Conservation (phyloP, 2,113 vertebrate species). For the Aptenodytes patagonicus region DNA sequence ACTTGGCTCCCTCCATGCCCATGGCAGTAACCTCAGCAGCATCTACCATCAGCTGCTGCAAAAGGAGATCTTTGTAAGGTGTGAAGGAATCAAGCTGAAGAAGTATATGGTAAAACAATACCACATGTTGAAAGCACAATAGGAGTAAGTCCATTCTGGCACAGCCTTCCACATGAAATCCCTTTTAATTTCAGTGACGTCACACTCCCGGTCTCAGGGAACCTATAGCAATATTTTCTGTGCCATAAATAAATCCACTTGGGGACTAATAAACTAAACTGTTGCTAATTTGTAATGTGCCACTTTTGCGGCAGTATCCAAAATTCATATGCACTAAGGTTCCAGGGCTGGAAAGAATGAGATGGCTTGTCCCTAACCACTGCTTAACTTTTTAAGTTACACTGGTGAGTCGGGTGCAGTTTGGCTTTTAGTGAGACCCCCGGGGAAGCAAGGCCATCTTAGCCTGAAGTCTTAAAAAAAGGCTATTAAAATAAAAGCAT, state of each 20-base stretch:
- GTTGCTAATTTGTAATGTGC: constrained; percentile 70
- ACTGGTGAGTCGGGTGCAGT: constrained; percentile 57
- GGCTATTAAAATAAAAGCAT: constrained; percentile 49
- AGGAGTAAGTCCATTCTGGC: constrained; percentile 45
- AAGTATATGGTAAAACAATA: constrained; percentile 46
- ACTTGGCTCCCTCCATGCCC: neutral
- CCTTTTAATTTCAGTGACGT: constrained; percentile 62
- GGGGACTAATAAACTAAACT: constrained; percentile 67
- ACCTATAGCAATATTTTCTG: constrained; percentile 66
- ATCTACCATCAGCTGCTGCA: constrained; percentile 5
- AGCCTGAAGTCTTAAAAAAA: constrained; percentile 30
- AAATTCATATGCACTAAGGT: constrained; percentile 60
- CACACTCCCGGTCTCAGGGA: constrained; percentile 30
- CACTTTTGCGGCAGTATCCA: constrained; percentile 66
- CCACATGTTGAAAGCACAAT: constrained; percentile 56
- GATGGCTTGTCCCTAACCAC: constrained; percentile 63
- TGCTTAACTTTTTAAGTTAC: constrained; percentile 64
- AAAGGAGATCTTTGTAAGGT: constrained; percentile 44
- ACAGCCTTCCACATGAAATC: constrained; percentile 35
- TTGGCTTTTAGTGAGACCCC: constrained; percentile 58
- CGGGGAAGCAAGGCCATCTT: constrained; percentile 29
- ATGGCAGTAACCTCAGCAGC: neutral
- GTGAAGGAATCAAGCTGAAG: constrained; percentile 40
- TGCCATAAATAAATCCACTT: constrained; percentile 63
- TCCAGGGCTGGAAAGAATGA: constrained; percentile 70